Evolutionary conservation across 2,888 invertebrate species (phyloP).

Genomic region (Agrenia bidenticulata): DNA sequence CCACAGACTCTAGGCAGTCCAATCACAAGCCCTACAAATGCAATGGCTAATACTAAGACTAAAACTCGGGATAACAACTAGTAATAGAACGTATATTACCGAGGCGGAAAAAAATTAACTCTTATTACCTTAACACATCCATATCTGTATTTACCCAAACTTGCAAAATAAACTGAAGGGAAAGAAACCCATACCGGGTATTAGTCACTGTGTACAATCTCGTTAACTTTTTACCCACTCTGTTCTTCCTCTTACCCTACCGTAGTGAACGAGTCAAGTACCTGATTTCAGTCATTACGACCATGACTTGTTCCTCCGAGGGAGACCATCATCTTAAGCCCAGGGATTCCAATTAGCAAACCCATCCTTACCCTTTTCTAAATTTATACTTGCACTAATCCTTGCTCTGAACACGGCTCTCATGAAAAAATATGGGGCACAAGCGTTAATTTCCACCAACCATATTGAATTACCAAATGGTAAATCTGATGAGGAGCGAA

Average conservation of each 20-base stretch:
- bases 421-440: constrained; percentile 49
- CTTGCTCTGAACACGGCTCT: constrained; percentile 20
- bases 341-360: constrained; percentile 52
- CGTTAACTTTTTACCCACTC: constrained; percentile 33
- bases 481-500: constrained; percentile 35
- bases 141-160: no score
- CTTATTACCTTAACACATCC: no score
- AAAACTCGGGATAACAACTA: no score
- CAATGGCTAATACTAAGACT: no score
- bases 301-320: constrained; percentile 14
- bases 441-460: constrained; percentile 52
- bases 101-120: no score
- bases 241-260: background rate
- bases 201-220: no score
- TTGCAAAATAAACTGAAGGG: no score
- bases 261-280: constrained; percentile 27
- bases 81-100: no score
- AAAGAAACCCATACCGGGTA: no score
- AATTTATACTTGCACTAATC: constrained; percentile 50
- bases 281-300: constrained; percentile 41
- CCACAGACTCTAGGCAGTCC: constrained; percentile 24
- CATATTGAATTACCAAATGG: constrained; percentile 51
- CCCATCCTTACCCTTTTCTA: constrained; percentile 36
- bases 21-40: background rate
- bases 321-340: constrained; percentile 23